These are phyloP conservation scores for Venustaconcha ellipsiformis DNA, from an alignment of 1,140 invertebrate genomes.

Conservation along the genomic window DNA sequence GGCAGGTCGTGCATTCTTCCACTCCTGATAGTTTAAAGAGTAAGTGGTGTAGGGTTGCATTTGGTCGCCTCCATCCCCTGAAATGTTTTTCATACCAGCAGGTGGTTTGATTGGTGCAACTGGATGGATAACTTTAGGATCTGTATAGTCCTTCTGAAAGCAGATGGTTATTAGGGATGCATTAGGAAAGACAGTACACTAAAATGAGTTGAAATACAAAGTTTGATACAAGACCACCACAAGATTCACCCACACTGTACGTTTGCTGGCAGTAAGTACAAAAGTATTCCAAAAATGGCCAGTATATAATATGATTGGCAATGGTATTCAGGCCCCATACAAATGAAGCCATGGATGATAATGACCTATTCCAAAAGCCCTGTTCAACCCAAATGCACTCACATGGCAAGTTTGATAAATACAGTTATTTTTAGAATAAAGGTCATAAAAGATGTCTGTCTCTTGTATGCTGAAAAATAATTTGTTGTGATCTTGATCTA, in stretches of 20 bases:
- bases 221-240: neutral
- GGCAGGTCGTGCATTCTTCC: neutral
- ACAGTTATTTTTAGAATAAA: too few relatives aligned
- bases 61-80: neutral
- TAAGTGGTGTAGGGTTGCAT: slow-evolving; percentile 9
- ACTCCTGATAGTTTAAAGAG: slow-evolving; percentile 14
- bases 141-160: slow-evolving; percentile 1
- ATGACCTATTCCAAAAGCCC: too few relatives aligned
- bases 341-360: too few relatives aligned
- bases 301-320: too few relatives aligned
- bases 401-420: too few relatives aligned
- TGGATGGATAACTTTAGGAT: slow-evolving; percentile 8
- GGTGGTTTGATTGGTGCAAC: slow-evolving; percentile 1
- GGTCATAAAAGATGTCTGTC: too few relatives aligned
- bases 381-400: too few relatives aligned
- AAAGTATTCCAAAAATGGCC: too few relatives aligned
- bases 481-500: too few relatives aligned
- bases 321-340: too few relatives aligned
- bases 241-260: neutral
- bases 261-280: too few relatives aligned
- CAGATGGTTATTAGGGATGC: slow-evolving; percentile 11
- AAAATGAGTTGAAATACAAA: neutral
- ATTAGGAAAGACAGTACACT: neutral
- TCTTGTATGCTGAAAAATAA: too few relatives aligned
- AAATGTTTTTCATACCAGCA: neutral